Evolutionary conservation across 1,140 invertebrate genomes (phyloP), one percentile per base, ranked within the genome.

Genomic region (Drosophila nigrodunni): DNA sequence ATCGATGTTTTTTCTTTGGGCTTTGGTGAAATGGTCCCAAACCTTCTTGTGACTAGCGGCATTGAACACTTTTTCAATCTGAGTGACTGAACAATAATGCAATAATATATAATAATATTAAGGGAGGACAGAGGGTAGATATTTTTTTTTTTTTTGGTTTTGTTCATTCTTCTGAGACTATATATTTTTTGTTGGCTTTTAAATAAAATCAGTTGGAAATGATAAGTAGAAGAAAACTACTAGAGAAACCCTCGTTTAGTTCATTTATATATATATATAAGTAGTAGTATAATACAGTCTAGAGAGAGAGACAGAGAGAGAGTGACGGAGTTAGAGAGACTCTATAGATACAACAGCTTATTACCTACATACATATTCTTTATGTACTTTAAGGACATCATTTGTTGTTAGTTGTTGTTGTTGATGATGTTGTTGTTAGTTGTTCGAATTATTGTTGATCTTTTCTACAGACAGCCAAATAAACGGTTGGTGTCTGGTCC

Each of bases 21-120:
- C 97, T 95, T 99, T 99, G 93, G 97, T 98, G 95, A 99, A 99
- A 95, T 99, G 98, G 95, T 99, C 98, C 98, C 98, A 99, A 93
- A 98, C 97, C 94, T 98, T 98, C 96, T 99, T 98, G 94, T 98
- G 97, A 93, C 96, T 96, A 91, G 98, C 97, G 83, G 97, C 96
- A 92, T 94, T 94, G 95, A 99, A 98, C 93, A 99, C 97, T 94
- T 97, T 96, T 95, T 98, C 97, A 94, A 99, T 98, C 96, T 98
- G 97, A 96, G 97, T 96, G 95, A 98, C 98, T 99, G 96, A 91
- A 92, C 87, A 88, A 88, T 88, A 89, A 91, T 91, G 90, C 89
- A 91, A 91, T 91, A 89, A 91, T 91, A 91, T 91, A 91, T 91
- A 91, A 91, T 91, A 91, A 91, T 90, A 90, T 91, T 91, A 91